Base-by-base conservation (phyloP, 2,113 vertebrate species). In the Taurulus bubalis region DNA sequence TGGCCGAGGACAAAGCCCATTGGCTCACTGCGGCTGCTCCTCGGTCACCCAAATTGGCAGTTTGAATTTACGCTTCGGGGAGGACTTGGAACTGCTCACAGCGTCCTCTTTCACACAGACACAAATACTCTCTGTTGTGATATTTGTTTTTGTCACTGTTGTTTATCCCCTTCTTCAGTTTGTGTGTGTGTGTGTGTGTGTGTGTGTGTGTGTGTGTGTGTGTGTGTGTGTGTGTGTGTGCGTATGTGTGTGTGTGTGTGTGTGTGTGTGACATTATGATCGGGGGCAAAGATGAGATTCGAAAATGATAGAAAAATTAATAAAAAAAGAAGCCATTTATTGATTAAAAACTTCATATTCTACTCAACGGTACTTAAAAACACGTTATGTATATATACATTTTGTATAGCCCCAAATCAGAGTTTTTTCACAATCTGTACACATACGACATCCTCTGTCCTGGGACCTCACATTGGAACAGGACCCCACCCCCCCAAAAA, bases 51-150 rank as follows among this genome's bases (percentile, higher is more conserved):
- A 77, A 11, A 79, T 62, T 77, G 79, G 49, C 84, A 80, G 89
- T 92, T 93, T 84, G 77, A 79, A 71, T 82, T 89, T 91, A 40
- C 36, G 80, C 85, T 86, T 62, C 51, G 59, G 65, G 80, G 58
- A 65, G 60, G 51, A 84, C 58, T 80, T 84, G 84, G 84, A 14
- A 24, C 51, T 1, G 47, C 47, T 49, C 49, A 9, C 79, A 79
- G 58, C 30, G 30, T 49, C 34, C 34, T 66, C 7, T 85, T 77
- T 88, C 82, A 80, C 73, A 77, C 67, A 55, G 4, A 69, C 18
- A 72, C 0, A 67, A 9, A 67, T n/a, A 32, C 38, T 42, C 34
- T 42, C 28, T 69, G 1, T 18, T 75, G 16, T 69, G 58, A 60
- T 72, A 47, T 53, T 45, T 20, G 2, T 65, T 67, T 34, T 66